Conservation (phyloP, 2,797 vertebrate genomes). For the Syncerus caffer region DNA sequence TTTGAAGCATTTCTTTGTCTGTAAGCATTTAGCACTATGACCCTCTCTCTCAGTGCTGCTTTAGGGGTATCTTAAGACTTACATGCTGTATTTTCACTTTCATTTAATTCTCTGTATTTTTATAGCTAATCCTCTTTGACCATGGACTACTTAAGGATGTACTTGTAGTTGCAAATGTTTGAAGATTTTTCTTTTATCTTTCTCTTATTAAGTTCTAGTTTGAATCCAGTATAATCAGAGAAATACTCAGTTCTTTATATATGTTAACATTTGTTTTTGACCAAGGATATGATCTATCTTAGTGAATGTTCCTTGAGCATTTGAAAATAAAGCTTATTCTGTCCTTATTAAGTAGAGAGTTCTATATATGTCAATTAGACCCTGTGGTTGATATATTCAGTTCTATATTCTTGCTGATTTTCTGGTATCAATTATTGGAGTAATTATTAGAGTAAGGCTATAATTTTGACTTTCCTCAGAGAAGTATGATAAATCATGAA, state of each 20-base stretch:
- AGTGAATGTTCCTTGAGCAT: not conserved
- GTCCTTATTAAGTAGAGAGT: not conserved
- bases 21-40: not conserved
- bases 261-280: conserved; percentile 18
- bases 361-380: not conserved
- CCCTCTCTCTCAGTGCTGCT: not conserved
- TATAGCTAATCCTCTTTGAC: not conserved
- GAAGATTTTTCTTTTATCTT: not conserved
- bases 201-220: not conserved
- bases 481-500: not conserved
- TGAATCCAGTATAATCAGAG: not conserved
- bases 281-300: not conserved
- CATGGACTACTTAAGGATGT: not conserved
- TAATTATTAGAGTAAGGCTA: not conserved
- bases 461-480: not conserved
- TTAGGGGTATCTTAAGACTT: not conserved
- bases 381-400: not conserved
- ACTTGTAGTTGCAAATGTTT: not conserved
- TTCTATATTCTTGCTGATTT: not conserved
- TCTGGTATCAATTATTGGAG: not conserved
- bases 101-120: not conserved
- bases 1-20: not conserved
- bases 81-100: not conserved
- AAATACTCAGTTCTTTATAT: not conserved
- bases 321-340: not conserved